Evolutionary conservation across 1,140 invertebrate genomes (phyloP).

Genomic region (Drosophila varians): DNA sequence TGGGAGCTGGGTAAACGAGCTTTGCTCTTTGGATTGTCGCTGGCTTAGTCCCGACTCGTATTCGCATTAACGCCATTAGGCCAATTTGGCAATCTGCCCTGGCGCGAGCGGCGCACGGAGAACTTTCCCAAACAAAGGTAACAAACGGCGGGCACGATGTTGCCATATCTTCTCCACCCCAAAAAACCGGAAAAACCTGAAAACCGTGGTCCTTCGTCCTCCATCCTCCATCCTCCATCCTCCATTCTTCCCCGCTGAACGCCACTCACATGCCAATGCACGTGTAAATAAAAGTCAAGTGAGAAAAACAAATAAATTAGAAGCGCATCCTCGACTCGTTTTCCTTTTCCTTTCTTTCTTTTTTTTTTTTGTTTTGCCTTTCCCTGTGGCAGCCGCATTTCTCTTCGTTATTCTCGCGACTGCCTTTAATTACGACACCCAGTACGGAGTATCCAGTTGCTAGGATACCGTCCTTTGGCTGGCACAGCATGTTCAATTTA

Average conservation of each 20-base stretch:
- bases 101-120: conserved; percentile 45
- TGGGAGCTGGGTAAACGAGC: conserved; percentile 56
- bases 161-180: conserved; percentile 15
- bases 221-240: no score
- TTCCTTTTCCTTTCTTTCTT: not conserved
- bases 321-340: conserved; percentile 27
- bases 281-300: conserved; percentile 80
- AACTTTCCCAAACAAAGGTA: conserved; percentile 70
- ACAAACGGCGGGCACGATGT: conserved; percentile 49
- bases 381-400: conserved; percentile 54
- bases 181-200: not conserved
- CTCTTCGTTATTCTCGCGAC: conserved; percentile 67
- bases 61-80: conserved; percentile 81
- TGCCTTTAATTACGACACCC: conserved; percentile 74
- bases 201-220: not conserved
- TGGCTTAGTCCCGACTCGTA: conserved; percentile 71
- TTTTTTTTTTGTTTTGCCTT: conserved; percentile 11
- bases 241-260: not conserved
- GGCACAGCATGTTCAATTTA: conserved; percentile 60
- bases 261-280: conserved; percentile 67
- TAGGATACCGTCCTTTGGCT: conserved; percentile 3
- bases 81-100: conserved; percentile 78
- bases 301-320: conserved; percentile 69
- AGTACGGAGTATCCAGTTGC: conserved; percentile 13
- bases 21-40: conserved; percentile 48